Evolutionary conservation across 2,113 vertebrate species (phyloP), one percentile per base, ranked within the genome.

Genomic region (Shinisaurus crocodilurus): DNA sequence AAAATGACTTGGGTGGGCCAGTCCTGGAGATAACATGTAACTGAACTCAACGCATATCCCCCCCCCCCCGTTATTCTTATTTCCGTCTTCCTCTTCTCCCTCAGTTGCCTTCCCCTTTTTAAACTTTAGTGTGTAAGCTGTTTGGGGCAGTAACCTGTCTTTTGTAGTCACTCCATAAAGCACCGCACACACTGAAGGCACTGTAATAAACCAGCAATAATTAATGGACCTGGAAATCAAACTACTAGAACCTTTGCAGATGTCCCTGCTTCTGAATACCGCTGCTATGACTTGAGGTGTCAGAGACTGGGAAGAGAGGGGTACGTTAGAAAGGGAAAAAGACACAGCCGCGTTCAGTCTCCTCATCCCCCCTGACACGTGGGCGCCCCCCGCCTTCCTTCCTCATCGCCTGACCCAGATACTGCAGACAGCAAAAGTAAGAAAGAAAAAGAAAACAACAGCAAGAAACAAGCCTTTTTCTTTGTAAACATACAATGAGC

Each of bases 401-500:
- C 34, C 13, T 9, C 18, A 63, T 32, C 43, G 20, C 25, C 88
- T 83, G 65, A 57, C 67, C 54, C 23, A n/a, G 32, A 75, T 63
- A 34, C 18, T 83, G 50, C 18, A n/a, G 70, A 32, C 37, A 76
- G n/a, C 8, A 34, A 29, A 40, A 3, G 6, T 57, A 12, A 37
- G 74, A 75, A 32, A 16, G 43, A 67, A 16, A 40, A 45, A 69
- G 25, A 43, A 23, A 57, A 12, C 25, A 43, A 87, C 86, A 50
- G 29, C 74, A 57, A 43, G 40, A 20, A 67, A 27, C n/a, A n/a
- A n/a, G n/a, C 32, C 18, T 67, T 81, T 54, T 82, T 48, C 76
- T 82, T 81, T 69, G 43, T 91, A 76, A 91, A 87, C 74, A 84
- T 75, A 67, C 70, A 91, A 85, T 54, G 82, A 85, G 23, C 37